Percentiles rank a stretch among this genome's conserved stretches.
These are phyloP conservation scores for Crioceris asparagi DNA, from an alignment of 2,888 invertebrate genomes.

Conservation along the genomic window DNA sequence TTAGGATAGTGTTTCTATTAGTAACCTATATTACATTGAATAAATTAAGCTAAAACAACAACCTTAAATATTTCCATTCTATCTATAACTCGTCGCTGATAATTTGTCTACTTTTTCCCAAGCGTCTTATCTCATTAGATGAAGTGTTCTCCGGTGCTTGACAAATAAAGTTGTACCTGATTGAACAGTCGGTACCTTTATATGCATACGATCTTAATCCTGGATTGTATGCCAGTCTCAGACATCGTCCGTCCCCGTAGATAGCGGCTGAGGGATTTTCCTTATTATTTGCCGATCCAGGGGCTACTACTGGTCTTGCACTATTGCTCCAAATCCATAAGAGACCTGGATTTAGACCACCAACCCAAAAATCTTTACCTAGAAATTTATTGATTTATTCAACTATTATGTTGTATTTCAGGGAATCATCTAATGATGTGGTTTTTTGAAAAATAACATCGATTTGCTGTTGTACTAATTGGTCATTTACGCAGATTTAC, in stretches of 20 bases:
- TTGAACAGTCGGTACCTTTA: constrained; percentile 63
- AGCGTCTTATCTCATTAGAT: constrained; percentile 47
- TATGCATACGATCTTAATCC: constrained; percentile 51
- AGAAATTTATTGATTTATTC: too few relatives aligned
- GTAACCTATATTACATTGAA: too few relatives aligned
- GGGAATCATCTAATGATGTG: too few relatives aligned
- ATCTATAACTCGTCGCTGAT: constrained; percentile 19
- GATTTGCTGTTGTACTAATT: too few relatives aligned
- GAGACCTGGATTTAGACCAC: constrained; percentile 73
- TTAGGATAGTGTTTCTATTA: too few relatives aligned
- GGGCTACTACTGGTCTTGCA: constrained; percentile 56
- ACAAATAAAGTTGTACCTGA: constrained; percentile 59
- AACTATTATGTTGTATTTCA: too few relatives aligned
- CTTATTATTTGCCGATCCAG: constrained; percentile 22
- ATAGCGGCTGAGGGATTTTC: constrained; percentile 41
- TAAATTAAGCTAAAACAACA: too few relatives aligned
- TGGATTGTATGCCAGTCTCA: constrained; percentile 56
- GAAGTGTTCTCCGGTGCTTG: constrained; percentile 51
- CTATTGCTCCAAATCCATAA: constrained; percentile 83
- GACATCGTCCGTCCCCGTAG: constrained; percentile 58
- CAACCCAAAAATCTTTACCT: constrained; percentile 72
- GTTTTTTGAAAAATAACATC: too few relatives aligned
- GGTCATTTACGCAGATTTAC: too few relatives aligned
- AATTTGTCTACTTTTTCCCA: constrained; percentile 31
- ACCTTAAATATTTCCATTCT: too few relatives aligned